Base-by-base conservation (phyloP, 35 echinoderm and acorn worm genomes). In the Holothuria glaberrima region DNA sequence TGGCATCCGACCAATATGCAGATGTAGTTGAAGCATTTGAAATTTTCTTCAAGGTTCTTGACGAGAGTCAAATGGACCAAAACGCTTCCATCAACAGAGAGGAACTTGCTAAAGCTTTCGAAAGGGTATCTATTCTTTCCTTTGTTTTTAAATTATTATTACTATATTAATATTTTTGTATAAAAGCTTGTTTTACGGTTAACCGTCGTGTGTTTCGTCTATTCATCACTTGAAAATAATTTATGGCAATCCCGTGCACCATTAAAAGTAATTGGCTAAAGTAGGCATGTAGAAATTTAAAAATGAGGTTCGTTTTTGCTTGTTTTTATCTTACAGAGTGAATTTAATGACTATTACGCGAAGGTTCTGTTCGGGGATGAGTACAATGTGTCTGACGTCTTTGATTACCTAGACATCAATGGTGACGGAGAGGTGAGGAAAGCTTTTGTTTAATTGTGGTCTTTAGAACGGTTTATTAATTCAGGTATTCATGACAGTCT, bases 321-420 rank as follows among this genome's bases (percentile, higher is more conserved):
- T 58, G 26, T 63, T 75, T 80, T 36, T 31, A 48, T 10, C 86
- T 69, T 68, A 30, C 71, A 96, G 94, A 71, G 79, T 67, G 58
- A 90, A 31, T 97, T 97, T 60, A 94, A 89, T 25, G 95, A 94
- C 25, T 44, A 69, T 20, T 89, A 97, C 34, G 73, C 80, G 14
- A 86, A 44, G 58, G 59, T n/a, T 41, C 62, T 97, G 14, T 97
- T 97, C 71, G 95, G 92, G 12, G 73, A 86, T 21, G 34, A 89
- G 30, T 92, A 73, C 65, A 86, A 34, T 12, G 59, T 94, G 4
- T 30, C 87, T 1, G 95, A 94, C 2, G 80, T 97, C 19, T 97
- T 97, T 67, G 90, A 97, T 36, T 90, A 30, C 58, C 41, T 97
- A 50, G 93, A 97, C 64, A 35, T 72, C 21, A 93, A 94, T 52